A percentile compares a stretch with the other conserved stretches of the same genome.
These are phyloP conservation scores for Coracopsis vasa DNA, from an alignment of 2,113 vertebrate genomes.

Conservation along the genomic window DNA sequence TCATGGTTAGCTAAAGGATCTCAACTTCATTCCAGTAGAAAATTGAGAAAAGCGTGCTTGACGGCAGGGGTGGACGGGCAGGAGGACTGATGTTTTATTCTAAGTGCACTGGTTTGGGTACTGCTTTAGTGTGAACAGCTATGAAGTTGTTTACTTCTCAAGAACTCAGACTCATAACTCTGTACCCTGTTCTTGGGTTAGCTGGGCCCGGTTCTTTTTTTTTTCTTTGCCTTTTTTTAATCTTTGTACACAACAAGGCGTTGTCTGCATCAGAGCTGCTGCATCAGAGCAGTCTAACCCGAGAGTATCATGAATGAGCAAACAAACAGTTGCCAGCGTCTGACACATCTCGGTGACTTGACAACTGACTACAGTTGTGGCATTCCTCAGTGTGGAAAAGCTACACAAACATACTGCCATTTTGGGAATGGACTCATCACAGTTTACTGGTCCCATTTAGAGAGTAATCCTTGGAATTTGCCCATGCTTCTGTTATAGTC, in stretches of 20 bases:
- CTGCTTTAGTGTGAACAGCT: not conserved
- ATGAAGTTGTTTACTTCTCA: not conserved
- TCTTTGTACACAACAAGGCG: not conserved
- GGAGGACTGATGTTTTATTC: not conserved
- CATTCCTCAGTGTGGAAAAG: not conserved
- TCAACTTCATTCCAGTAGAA: constrained; percentile 26
- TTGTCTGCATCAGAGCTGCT: constrained; percentile 8
- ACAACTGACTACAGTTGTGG: not conserved
- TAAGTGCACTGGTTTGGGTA: constrained; percentile 23
- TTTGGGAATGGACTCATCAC: constrained; percentile 8
- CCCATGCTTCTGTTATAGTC: constrained; percentile 58
- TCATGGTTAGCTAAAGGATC: not conserved
- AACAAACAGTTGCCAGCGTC: not conserved
- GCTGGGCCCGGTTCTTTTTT: not conserved
- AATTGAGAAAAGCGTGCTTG: not conserved
- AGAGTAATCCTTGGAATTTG: constrained; percentile 22
- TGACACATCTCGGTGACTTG: constrained; percentile 8
- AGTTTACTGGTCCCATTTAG: constrained; percentile 28
- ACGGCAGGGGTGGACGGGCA: not conserved
- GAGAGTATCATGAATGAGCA: not conserved
- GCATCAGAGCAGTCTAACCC: not conserved
- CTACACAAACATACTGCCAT: not conserved
- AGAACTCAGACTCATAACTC: not conserved
- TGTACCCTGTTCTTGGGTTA: not conserved
- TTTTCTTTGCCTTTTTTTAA: not conserved